Evolutionary conservation across 1,140 invertebrate genomes (phyloP), one percentile per base, ranked within the genome.

Genomic region (Acromyrmex charruanus): DNA sequence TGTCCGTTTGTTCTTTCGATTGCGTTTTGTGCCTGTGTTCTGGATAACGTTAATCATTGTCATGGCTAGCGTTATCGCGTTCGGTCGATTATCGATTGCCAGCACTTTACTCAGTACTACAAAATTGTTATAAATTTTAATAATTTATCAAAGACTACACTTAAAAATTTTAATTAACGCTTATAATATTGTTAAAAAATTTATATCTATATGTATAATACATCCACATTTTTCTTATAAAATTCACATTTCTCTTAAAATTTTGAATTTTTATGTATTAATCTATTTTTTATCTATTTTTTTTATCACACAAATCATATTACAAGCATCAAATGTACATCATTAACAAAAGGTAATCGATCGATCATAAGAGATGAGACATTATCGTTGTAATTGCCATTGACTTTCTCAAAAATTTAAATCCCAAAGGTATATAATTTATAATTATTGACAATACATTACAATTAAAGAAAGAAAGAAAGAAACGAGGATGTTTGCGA

Each of bases 1-100:
- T 91, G 74, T 88, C 72, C 84, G 66, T 79, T 77, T 61, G 74
- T 89, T 89, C 87, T 80, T 79, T 91, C 89, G 51, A 80, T 85
- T 88, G 88, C 61, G 59, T 91, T 80, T 86, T 55, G 55, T 86
- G 63, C 58, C 75, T 77, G 25, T 84, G 61, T 90, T 80, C 77
- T 77, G 61, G 31, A 85, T 85, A 75, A 84, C 39, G 25, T 49
- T 82, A 82, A 74, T 49, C 16, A 49, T n/a, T 58, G 44, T 51
- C 31, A 0, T 44, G 49, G 14, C 44, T 66, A 66, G 28, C 25
- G 59, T 68, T 68, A 80, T 51, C 61, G 12, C 35, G 31, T 10
- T 58, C 65, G 51, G 55, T 58, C 51, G 65, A 71, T 81, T 61
- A 81, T 81, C 66, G 31, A 81, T 68, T 81, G 65, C 65, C n/a